phyloP scores from a whole-genome alignment of 1,140 invertebrate species.

The Gyrodactylus salaris region DNA sequence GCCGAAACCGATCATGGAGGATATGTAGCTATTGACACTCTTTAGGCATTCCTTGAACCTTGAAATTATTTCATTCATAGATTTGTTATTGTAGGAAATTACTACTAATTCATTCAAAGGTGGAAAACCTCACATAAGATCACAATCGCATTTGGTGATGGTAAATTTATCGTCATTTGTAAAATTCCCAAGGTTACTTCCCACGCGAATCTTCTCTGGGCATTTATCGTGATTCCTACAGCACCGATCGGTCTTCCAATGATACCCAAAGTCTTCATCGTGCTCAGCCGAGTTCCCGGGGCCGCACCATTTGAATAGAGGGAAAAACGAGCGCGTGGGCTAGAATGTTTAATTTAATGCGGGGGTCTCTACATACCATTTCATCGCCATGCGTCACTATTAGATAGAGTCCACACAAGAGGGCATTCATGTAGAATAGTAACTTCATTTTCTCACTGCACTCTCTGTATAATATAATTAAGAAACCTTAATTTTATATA shows the following conservation, averaged over 20 bases:
- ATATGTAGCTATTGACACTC: not conserved
- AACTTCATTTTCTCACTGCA: too few relatives aligned
- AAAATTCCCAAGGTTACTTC: not conserved
- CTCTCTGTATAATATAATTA: too few relatives aligned
- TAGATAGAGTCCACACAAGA: too few relatives aligned
- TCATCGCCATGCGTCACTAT: too few relatives aligned
- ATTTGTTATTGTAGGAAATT: not conserved
- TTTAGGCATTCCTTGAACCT: not conserved
- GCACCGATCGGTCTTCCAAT: not conserved
- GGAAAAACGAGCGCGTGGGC: not conserved
- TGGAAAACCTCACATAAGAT: not conserved
- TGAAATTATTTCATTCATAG: not conserved
- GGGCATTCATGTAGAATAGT: too few relatives aligned
- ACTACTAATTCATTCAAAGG: not conserved
- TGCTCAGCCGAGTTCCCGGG: not conserved
- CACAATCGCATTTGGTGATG: not conserved
- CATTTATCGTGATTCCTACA: not conserved
- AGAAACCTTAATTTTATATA: too few relatives aligned
- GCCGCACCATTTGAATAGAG: not conserved
- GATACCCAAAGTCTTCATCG: not conserved
- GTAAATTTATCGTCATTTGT: not conserved
- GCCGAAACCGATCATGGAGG: not conserved
- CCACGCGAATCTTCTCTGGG: not conserved
- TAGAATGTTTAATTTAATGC: too few relatives aligned
- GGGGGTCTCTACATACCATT: too few relatives aligned